Conservation (phyloP, 2,113 vertebrate species). For the Solenodon paradoxus region DNA sequence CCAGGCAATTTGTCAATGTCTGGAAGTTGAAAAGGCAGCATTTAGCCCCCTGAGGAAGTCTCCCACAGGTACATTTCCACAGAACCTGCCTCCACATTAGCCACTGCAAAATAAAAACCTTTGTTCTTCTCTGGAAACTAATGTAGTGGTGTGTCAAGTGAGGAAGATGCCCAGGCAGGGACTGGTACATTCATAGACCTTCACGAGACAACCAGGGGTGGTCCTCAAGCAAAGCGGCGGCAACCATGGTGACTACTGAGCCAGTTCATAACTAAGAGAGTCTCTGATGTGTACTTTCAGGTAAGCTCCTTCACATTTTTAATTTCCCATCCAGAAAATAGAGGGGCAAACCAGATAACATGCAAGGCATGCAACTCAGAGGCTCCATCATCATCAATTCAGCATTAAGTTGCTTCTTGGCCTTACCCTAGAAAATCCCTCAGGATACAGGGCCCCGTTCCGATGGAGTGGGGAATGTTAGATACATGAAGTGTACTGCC, state of each 20-base stretch:
- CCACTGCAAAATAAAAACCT: background rate
- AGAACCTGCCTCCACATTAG: background rate
- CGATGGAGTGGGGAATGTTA: background rate
- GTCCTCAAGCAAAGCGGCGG: background rate
- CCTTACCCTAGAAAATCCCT: background rate
- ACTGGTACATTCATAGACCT: background rate
- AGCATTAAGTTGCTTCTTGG: background rate
- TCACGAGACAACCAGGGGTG: rapidly evolving
- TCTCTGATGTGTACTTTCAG: background rate
- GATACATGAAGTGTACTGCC: background rate
- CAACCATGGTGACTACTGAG: background rate
- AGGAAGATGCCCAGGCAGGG: background rate
- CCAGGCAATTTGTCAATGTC: background rate
- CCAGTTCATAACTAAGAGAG: background rate
- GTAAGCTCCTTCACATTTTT: background rate
- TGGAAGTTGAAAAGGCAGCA: background rate
- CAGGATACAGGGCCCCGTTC: background rate
- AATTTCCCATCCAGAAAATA: background rate
- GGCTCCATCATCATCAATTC: background rate
- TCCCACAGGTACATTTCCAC: background rate
- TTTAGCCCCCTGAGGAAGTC: background rate
- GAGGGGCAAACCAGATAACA: background rate
- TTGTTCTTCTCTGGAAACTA: background rate
- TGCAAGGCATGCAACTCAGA: background rate
- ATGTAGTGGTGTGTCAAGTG: background rate